Evolutionary conservation across 64 coral and sea anemone species (phyloP).

Genomic region (Pocillopora damicornis): DNA sequence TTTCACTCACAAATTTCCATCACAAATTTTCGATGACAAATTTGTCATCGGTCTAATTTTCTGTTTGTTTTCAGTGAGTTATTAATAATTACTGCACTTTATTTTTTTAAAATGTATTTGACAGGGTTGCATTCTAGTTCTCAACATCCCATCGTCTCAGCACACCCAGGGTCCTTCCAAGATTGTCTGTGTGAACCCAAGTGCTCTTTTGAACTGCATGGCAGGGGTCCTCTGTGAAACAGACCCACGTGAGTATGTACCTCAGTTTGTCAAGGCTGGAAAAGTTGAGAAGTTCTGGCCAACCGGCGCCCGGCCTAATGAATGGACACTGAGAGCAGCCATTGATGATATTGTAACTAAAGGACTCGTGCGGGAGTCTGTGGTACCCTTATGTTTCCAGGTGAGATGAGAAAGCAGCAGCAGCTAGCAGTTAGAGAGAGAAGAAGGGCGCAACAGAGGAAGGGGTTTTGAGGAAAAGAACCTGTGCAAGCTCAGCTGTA

Average conservation of each 20-base stretch:
- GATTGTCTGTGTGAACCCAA: constrained; percentile 66
- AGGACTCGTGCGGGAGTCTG: constrained; percentile 89
- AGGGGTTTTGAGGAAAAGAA: no score
- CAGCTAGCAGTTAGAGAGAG: no score
- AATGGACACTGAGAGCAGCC: constrained; percentile 91
- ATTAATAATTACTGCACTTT: no score
- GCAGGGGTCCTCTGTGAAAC: constrained; percentile 75
- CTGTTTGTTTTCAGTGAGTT: no score
- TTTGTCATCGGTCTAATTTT: no score
- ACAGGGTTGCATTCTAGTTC: constrained; percentile 74
- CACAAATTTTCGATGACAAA: no score
- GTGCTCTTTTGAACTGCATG: constrained; percentile 66
- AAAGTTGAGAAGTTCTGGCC: constrained; percentile 87
- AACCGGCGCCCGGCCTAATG: constrained; percentile 84
- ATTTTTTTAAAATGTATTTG: neutral
- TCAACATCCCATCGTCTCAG: constrained; percentile 42
- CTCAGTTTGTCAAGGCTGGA: constrained; percentile 76
- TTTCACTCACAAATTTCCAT: no score
- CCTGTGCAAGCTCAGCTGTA: no score
- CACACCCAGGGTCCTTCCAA: constrained; percentile 41
- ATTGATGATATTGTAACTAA: constrained; percentile 92
- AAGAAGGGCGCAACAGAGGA: no score
- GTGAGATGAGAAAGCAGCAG: no score
- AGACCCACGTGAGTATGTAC: constrained; percentile 85
- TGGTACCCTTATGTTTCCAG: constrained; percentile 90